These are phyloP conservation scores for Copsychus sechellarum DNA, from an alignment of 2,113 vertebrate species.

Conservation along the genomic window DNA sequence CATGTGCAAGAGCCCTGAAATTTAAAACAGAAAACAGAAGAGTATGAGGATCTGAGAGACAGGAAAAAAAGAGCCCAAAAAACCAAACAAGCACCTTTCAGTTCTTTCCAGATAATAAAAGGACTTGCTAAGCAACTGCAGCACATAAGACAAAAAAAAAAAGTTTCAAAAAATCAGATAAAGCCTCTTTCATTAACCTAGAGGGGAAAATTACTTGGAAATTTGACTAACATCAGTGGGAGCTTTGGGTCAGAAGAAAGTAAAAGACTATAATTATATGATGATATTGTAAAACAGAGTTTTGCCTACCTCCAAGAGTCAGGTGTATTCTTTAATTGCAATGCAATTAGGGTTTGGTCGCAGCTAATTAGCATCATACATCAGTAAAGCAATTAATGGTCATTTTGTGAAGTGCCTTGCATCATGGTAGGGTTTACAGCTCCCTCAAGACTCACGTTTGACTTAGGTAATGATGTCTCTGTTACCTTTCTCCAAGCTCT, in stretches of 20 bases:
- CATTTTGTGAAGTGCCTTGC: slow-evolving; percentile 24
- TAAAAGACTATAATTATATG: background rate
- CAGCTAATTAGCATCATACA: slow-evolving; percentile 54
- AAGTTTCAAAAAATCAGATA: background rate
- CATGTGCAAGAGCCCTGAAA: slow-evolving; percentile 93
- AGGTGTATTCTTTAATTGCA: slow-evolving; percentile 66
- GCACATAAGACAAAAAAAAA: background rate
- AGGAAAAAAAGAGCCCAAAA: background rate
- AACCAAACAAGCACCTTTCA: background rate
- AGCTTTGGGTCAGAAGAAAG: background rate
- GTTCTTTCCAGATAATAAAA: background rate
- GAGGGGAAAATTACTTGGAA: background rate
- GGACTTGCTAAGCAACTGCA: background rate
- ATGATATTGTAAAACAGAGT: too few species aligned
- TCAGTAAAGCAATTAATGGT: slow-evolving; percentile 38
- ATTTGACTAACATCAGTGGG: background rate
- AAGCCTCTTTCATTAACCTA: background rate
- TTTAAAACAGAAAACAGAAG: slow-evolving; percentile 15
- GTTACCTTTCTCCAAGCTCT: slow-evolving; percentile 17
- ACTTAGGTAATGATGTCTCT: slow-evolving; percentile 40
- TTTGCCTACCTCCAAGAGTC: background rate
- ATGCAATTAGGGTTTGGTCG: slow-evolving; percentile 20
- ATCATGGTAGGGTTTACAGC: slow-evolving; percentile 11
- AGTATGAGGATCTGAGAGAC: background rate
- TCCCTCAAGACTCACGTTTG: background rate